These are phyloP conservation scores for Notodonta dromedarius DNA, from an alignment of 2,888 invertebrate species.

Conservation along the genomic window DNA sequence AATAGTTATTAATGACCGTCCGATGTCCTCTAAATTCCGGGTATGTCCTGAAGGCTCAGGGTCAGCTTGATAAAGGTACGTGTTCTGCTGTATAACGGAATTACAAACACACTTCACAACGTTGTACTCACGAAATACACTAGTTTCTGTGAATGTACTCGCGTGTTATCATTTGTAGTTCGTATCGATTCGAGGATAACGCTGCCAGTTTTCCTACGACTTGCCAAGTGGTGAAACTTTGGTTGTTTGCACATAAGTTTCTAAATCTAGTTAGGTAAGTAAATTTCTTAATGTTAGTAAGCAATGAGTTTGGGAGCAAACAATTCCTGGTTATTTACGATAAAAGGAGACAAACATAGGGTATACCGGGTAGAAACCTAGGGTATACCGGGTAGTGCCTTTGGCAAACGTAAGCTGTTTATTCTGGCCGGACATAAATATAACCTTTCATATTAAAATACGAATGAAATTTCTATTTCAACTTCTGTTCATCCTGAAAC, in stretches of 20 bases:
- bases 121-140: background rate
- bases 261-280: conserved; percentile 2
- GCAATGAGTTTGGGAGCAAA: background rate
- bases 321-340: background rate
- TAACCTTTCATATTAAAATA: no score
- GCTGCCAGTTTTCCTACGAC: background rate
- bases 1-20: no score
- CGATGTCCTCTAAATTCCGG: background rate
- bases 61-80: background rate
- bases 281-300: background rate
- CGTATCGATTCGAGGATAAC: background rate
- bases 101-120: background rate
- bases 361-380: background rate
- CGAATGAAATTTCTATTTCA: no score
- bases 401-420: no score
- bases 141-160: no score
- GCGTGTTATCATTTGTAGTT: background rate
- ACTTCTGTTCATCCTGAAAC: no score
- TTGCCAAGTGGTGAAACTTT: conserved; percentile 3
- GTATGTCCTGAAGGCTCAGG: background rate
- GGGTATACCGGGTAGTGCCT: no score
- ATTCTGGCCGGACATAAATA: no score
- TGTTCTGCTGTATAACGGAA: no score
- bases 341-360: background rate
- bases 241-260: conserved; percentile 3